These are phyloP conservation scores for Drosophila meridiana DNA, from an alignment of 2,888 invertebrate genomes.

Conservation along the genomic window DNA sequence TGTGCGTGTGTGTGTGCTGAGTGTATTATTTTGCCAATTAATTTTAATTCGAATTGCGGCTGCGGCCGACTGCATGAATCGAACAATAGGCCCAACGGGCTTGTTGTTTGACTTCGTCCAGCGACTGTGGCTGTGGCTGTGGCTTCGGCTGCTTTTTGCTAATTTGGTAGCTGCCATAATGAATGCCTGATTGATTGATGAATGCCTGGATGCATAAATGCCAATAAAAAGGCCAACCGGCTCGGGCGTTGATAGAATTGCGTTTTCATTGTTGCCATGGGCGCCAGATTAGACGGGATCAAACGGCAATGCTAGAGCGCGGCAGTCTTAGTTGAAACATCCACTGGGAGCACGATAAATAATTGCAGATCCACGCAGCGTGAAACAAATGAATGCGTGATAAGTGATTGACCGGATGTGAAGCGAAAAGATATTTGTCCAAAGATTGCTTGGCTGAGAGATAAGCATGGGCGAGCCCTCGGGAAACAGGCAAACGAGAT, in stretches of 20 bases:
- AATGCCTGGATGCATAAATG: constrained; percentile 32
- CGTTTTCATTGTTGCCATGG: constrained; percentile 50
- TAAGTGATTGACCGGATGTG: constrained; percentile 11
- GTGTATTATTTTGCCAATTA: constrained; percentile 43
- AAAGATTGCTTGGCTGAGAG: not conserved
- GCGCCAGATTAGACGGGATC: not conserved
- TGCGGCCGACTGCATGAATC: constrained; percentile 6
- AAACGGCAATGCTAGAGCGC: not conserved
- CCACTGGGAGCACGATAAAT: constrained; percentile 31
- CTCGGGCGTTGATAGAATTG: constrained; percentile 54
- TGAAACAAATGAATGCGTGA: constrained; percentile 1
- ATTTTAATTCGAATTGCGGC: constrained; percentile 42
- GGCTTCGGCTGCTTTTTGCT: constrained; percentile 37
- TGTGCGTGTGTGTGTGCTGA: not conserved
- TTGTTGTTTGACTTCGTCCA: constrained; percentile 14
- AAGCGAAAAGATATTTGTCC: not conserved
- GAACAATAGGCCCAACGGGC: constrained; percentile 30
- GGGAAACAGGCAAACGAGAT: not conserved
- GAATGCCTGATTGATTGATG: constrained; percentile 60
- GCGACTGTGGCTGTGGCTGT: not conserved
- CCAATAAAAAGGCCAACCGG: constrained; percentile 38
- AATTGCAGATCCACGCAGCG: not conserved
- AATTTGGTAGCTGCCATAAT: constrained; percentile 67
- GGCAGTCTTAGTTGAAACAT: not conserved
- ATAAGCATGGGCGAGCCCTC: not conserved